Evolutionary conservation across 2,113 vertebrate genomes (phyloP), one percentile per base, ranked within the genome.

Genomic region (Todiramphus saurophagus): DNA sequence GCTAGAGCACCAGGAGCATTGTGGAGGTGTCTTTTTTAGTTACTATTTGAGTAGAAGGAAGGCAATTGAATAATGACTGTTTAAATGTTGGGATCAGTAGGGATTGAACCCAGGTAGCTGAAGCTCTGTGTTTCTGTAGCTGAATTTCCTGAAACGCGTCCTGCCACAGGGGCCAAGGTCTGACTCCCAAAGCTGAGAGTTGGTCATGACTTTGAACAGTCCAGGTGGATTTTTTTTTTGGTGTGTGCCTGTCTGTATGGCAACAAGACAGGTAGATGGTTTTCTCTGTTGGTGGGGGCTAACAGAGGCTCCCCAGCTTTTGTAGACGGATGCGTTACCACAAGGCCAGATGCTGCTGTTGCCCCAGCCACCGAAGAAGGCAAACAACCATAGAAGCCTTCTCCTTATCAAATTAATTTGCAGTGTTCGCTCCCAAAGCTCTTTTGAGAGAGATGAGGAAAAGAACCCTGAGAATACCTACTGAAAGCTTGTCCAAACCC

Each of bases 341-440:
- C 9, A 0, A 48, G 62, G 81, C 73, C 94, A 89, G 74, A 37
- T 68, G 66, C 63, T 90, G 78, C 72, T 2, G 7, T 43, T 62
- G 68, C 85, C 67, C 63, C 80, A 68, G 73, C 94, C 85, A 17
- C 76, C 0, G 10, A 70, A 2, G 16, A 46, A 76, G 92, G 14
- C 90, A 59, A 53, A 70, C 75, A 64, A 28, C 53, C 44, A 43
- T 3, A 81, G 85, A n/a, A 80, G 2, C 75, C 77, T 83, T 60
- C 89, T 81, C 85, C 90, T 77, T 41, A 83, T 76, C 87, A 30
- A 59, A 77, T 86, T 74, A 50, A 74, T 62, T 70, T 72, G 30
- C 72, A 41, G 35, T n/a, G 68, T 59, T 70, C 0, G 0, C 56
- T 95, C 56, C 85, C 76, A 39, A 15, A 66, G 63, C 88, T 86